Evolutionary conservation across 1,140 invertebrate species (phyloP), one percentile per base, ranked within the genome.

Genomic region (Chlorops oryzae): DNA sequence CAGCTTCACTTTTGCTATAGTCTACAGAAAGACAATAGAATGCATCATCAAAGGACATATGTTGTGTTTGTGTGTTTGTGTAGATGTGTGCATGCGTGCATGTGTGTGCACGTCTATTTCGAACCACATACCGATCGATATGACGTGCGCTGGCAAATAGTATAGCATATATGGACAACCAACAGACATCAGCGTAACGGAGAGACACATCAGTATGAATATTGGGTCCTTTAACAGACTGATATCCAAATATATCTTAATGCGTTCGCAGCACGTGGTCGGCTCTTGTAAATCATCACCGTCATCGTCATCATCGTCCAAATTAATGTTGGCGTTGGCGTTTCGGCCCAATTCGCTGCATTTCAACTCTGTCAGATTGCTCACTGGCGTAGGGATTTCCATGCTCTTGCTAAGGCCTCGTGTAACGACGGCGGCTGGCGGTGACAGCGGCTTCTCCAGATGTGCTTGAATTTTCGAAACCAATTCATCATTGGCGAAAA

Each of bases 101-200:
- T n/a, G n/a, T n/a, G n/a, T n/a, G n/a, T n/a, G n/a, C n/a, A n/a
- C n/a, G n/a, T n/a, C n/a, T n/a, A n/a, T n/a, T n/a, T n/a, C n/a
- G n/a, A n/a, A n/a, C n/a, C n/a, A 12, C 35, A 18, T 49, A 72
- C 69, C 69, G n/a, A 74, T 74, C 1, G 78, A 77, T 13, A 83
- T 78, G 0, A 83, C 84, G 58, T 85, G 84, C 1, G 85, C 83
- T 2, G 85, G 85, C 37, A 87, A 64, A 62, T 85, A 86, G 61
- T 86, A 86, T 5, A 87, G 63, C 67, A 85, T 82, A 58, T 87
- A 86, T 0, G 85, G 85, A 18, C 84, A 85, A 5, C 84, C 85
- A 4, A 83, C 82, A 0, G 84, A 85, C 82, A 87, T 86, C 2
- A 86, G 73, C 5, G 80, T 83, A 9, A 87, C 85, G 5, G 84